Conservation (phyloP, 1,140 invertebrate species). For the Heliconius nattereri region DNA sequence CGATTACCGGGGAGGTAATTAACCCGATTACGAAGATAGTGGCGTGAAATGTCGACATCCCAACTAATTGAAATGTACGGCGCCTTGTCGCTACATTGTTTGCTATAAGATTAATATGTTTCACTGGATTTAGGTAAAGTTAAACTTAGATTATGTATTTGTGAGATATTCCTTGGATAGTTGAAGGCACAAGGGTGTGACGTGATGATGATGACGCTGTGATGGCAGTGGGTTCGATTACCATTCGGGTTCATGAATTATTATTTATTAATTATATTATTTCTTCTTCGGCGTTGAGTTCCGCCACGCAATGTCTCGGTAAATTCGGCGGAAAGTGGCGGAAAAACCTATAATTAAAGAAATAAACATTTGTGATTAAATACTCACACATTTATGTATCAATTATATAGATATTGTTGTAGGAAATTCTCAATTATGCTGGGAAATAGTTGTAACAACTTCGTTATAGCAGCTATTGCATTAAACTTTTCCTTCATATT, state of each 20-base stretch:
- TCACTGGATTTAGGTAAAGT: constrained; percentile 31
- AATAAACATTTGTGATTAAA: background rate
- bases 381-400: background rate
- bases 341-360: background rate
- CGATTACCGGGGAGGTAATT: constrained; percentile 57
- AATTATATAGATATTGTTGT: background rate
- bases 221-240: no score
- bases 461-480: background rate
- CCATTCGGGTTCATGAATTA: no score
- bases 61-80: constrained; percentile 65
- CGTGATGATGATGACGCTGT: no score
- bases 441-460: background rate
- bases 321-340: no score
- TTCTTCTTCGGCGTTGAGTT: no score
- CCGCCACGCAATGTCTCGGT: no score
- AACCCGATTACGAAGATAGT: constrained; percentile 64
- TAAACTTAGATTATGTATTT: background rate
- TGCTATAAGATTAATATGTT: constrained; percentile 44
- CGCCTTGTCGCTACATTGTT: constrained; percentile 47
- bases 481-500: background rate
- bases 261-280: no score
- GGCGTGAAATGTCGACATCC: constrained; percentile 54
- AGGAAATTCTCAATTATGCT: background rate
- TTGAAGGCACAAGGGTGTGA: no score
- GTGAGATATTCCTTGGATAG: no score